Percentiles rank a stretch among this genome's conserved stretches.
These are phyloP conservation scores for Polymixis lichenea DNA, from an alignment of 2,888 invertebrate genomes.

Conservation along the genomic window DNA sequence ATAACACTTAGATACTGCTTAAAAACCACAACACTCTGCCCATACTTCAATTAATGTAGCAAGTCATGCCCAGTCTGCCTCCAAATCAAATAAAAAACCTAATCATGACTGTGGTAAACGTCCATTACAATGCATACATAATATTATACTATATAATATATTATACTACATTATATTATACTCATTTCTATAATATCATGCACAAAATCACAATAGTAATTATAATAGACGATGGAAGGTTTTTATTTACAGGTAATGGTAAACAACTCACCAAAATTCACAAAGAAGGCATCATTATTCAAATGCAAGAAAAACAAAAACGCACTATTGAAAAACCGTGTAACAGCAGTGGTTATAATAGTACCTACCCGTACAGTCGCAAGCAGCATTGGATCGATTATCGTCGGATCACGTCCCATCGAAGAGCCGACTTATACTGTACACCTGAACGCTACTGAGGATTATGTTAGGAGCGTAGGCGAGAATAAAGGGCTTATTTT, in stretches of 20 bases:
- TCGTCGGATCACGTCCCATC: conserved; percentile 67
- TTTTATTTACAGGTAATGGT: background rate
- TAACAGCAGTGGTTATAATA: conserved; percentile 21
- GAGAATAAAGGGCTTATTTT: conserved; percentile 11
- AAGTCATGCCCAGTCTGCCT: background rate
- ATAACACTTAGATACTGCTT: background rate
- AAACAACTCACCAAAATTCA: background rate
- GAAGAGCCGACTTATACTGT: conserved; percentile 59
- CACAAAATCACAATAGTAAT: background rate
- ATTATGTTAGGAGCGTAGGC: conserved; percentile 46
- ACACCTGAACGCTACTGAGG: conserved; percentile 57
- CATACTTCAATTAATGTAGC: background rate
- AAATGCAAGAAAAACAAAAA: conserved; percentile 19
- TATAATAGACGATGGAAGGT: background rate
- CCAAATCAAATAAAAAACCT: background rate
- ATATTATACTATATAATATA: background rate
- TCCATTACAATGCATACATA: background rate
- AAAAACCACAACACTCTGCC: background rate
- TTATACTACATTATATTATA: no score
- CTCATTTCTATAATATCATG: background rate
- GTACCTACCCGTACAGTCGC: conserved; percentile 21
- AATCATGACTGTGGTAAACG: background rate
- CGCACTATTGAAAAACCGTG: background rate
- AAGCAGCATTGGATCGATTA: conserved; percentile 70
- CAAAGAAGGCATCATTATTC: conserved; percentile 16